Evolutionary conservation across 2,113 vertebrate genomes (phyloP).

Genomic region (Mellivora capensis): DNA sequence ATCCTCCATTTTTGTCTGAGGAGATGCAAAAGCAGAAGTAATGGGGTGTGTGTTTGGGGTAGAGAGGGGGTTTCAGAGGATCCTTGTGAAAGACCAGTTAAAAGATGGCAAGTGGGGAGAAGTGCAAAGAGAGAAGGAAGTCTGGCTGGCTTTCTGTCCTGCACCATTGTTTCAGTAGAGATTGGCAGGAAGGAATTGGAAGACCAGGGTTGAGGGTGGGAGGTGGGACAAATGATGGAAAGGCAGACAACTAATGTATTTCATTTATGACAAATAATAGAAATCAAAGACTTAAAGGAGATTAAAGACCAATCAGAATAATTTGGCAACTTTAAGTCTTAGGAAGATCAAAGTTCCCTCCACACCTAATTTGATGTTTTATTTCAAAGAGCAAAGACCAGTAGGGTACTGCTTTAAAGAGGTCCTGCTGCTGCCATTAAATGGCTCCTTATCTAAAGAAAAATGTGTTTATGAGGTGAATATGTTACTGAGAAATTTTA

Average conservation of each 20-base stretch:
- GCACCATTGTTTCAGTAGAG: slow-evolving; percentile 42
- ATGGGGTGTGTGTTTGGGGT: neutral
- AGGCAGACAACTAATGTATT: slow-evolving; percentile 32
- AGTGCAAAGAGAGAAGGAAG: neutral
- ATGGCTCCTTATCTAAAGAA: slow-evolving; percentile 44
- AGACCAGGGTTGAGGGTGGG: neutral
- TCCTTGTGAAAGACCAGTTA: neutral
- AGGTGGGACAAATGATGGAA: neutral
- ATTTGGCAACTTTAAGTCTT: slow-evolving; percentile 72
- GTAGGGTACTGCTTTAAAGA: slow-evolving; percentile 48
- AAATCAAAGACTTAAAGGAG: slow-evolving; percentile 64
- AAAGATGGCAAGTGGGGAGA: neutral
- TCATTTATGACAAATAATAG: neutral
- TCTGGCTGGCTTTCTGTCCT: slow-evolving; percentile 28
- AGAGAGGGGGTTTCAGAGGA: neutral
- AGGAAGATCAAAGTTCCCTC: slow-evolving; percentile 72
- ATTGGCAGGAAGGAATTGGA: neutral
- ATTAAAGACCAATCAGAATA: slow-evolving; percentile 40
- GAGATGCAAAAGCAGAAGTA: neutral
- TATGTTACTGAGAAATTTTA: neutral
- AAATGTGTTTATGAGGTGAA: neutral
- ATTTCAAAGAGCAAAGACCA: slow-evolving; percentile 63
- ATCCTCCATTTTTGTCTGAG: neutral
- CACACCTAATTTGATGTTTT: slow-evolving; percentile 49
- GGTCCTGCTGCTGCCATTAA: slow-evolving; percentile 55